These are phyloP conservation scores for Phrynosoma platyrhinos DNA, from an alignment of 2,113 vertebrate genomes.

Conservation along the genomic window DNA sequence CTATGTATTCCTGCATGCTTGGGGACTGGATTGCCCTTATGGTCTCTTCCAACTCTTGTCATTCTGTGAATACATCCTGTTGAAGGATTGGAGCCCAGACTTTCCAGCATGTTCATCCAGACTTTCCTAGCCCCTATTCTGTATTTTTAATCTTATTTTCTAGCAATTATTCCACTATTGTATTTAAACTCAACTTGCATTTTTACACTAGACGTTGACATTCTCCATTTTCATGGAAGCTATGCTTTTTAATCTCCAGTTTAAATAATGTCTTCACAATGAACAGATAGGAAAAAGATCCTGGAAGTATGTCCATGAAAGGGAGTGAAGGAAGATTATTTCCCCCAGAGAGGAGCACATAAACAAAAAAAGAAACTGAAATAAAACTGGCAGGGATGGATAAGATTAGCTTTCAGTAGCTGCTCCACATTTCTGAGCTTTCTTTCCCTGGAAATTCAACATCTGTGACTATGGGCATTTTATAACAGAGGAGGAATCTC, in stretches of 20 bases:
- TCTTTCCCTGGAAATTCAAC: background rate
- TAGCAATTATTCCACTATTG: background rate
- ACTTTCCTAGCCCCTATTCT: background rate
- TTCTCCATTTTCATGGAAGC: background rate
- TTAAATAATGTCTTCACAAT: background rate
- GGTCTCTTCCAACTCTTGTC: too few relatives aligned
- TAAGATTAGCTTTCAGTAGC: background rate
- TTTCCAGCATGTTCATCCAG: background rate
- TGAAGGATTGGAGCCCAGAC: background rate
- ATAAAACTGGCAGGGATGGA: background rate
- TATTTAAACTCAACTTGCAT: background rate
- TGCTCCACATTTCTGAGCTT: background rate
- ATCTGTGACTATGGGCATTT: background rate
- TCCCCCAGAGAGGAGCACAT: background rate
- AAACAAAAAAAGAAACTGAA: constrained; percentile 2
- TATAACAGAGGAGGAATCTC: background rate
- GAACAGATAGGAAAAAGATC: background rate
- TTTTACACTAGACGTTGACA: background rate
- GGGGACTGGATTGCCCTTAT: too few relatives aligned
- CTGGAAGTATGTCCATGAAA: background rate
- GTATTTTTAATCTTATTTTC: constrained; percentile 3
- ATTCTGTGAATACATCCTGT: background rate
- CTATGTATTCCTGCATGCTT: too few relatives aligned
- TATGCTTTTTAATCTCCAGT: background rate
- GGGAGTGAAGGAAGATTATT: background rate